These are phyloP conservation scores for Yoshiicerus persimilis DNA, from an alignment of 1,140 invertebrate species.

Conservation along the genomic window DNA sequence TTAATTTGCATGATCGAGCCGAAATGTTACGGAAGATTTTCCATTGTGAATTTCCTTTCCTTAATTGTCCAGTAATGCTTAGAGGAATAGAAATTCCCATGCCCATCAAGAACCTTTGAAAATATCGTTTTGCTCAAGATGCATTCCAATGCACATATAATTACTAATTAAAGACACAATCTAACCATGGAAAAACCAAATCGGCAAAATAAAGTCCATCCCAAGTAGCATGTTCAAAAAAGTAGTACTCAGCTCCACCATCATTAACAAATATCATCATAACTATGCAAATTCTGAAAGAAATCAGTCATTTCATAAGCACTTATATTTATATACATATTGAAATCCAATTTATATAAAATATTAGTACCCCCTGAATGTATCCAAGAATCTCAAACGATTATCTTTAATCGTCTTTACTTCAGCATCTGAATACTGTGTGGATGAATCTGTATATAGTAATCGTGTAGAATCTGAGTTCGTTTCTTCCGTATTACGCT, in stretches of 20 bases:
- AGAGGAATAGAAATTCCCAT: slow-evolving; percentile 88
- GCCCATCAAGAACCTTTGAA: slow-evolving; percentile 90
- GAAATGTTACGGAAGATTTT: slow-evolving; percentile 58
- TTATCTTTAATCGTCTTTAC: not conserved
- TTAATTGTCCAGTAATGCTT: slow-evolving; percentile 73
- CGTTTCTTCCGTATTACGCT: not conserved
- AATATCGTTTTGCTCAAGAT: too few relatives aligned
- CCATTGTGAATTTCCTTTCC: slow-evolving; percentile 62
- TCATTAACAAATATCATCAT: slow-evolving; percentile 93
- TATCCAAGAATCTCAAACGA: slow-evolving; percentile 41
- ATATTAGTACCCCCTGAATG: slow-evolving; percentile 36
- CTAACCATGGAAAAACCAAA: slow-evolving; percentile 87
- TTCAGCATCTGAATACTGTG: not conserved
- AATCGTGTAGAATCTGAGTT: not conserved
- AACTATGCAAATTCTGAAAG: slow-evolving; percentile 67
- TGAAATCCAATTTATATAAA: too few relatives aligned
- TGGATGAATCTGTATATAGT: not conserved
- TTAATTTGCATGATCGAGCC: slow-evolving; percentile 60
- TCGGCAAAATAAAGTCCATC: slow-evolving; percentile 90
- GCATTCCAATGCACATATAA: not conserved
- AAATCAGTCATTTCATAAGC: not conserved
- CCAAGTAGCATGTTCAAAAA: slow-evolving; percentile 88
- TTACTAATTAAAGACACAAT: not conserved
- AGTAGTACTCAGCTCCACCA: slow-evolving; percentile 82
- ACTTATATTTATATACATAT: too few relatives aligned